phyloP scores from a whole-genome alignment of 2,113 vertebrate genomes.

The Lophura nycthemera region DNA sequence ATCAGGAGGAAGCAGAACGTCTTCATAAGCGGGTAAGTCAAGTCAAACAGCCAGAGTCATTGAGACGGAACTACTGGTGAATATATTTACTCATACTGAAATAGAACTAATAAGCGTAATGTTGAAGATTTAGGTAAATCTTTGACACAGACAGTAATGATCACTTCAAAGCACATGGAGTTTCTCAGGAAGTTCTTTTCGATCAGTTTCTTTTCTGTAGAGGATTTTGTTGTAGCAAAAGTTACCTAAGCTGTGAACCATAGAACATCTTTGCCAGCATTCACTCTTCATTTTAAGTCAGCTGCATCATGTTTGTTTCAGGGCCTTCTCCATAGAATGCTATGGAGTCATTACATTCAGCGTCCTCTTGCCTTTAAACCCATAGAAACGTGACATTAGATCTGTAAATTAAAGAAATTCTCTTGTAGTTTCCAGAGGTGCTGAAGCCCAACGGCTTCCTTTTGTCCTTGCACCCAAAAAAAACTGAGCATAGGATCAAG shows the following conservation, averaged over 20 bases:
- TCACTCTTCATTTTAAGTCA: neutral
- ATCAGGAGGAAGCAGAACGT: slow-evolving; percentile 97
- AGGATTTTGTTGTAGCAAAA: neutral
- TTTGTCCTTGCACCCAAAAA: neutral
- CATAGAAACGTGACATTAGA: neutral
- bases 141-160: neutral
- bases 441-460: neutral
- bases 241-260: neutral
- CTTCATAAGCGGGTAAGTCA: slow-evolving; percentile 92
- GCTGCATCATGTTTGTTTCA: neutral
- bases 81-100: neutral
- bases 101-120: neutral
- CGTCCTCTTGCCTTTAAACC: neutral
- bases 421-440: neutral
- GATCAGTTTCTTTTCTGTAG: neutral
- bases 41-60: neutral
- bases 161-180: neutral
- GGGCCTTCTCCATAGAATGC: neutral
- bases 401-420: neutral
- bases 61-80: neutral
- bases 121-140: neutral
- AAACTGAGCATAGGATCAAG: neutral
- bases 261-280: neutral
- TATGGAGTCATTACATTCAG: neutral
- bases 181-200: neutral